Conservation (phyloP, 2,797 vertebrate genomes). For the Myotis vivesi region DNA sequence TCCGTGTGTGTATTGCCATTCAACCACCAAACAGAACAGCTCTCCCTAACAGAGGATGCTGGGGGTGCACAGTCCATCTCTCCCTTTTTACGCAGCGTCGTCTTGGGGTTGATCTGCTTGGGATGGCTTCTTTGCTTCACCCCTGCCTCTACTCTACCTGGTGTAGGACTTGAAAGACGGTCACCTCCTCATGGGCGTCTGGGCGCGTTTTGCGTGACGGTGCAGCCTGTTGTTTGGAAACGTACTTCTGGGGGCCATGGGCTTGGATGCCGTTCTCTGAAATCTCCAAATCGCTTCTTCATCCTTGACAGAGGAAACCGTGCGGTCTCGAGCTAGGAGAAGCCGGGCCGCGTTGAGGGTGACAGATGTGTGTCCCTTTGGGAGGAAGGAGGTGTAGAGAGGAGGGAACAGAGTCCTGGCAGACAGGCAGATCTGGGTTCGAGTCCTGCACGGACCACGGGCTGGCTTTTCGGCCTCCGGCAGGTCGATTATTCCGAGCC, state of each 20-base stretch:
- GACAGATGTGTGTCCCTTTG: neutral
- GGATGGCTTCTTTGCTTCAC: neutral
- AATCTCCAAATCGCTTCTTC: slow-evolving; percentile 78
- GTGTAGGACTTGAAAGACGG: neutral
- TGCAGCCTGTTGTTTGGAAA: slow-evolving; percentile 76
- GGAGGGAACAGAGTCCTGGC: neutral
- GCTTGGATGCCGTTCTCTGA: slow-evolving; percentile 78
- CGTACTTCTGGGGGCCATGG: slow-evolving; percentile 80
- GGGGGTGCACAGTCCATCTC: neutral
- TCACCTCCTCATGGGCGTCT: neutral
- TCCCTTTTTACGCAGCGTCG: neutral
- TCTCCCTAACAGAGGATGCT: neutral
- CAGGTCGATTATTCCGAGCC: neutral
- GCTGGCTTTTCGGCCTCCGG: neutral
- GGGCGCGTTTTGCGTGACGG: slow-evolving; percentile 79
- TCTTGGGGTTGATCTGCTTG: neutral
- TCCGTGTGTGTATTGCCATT: neutral
- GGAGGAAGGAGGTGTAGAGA: neutral
- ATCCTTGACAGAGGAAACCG: slow-evolving; percentile 75
- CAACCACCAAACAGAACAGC: neutral
- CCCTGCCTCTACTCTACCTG: neutral
- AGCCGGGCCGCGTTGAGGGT: neutral
- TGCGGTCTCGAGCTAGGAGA: slow-evolving; percentile 50
- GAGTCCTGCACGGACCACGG: neutral
- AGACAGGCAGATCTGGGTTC: neutral